These are phyloP conservation scores for Choristoneura rosaceana DNA, from an alignment of 2,888 invertebrate species.

Conservation along the genomic window DNA sequence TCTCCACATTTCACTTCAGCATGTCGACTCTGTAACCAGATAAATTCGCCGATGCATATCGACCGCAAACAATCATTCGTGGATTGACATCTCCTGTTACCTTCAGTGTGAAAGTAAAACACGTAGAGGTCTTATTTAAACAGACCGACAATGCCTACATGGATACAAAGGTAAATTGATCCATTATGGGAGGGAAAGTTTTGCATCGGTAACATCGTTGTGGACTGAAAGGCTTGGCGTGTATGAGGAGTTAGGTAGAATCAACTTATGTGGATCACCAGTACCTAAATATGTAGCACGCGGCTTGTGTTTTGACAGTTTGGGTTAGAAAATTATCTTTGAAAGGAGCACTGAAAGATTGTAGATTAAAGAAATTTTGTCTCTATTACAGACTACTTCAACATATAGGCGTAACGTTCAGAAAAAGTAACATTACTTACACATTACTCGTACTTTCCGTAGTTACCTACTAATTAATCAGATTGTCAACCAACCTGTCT, in stretches of 20 bases:
- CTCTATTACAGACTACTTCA: no score
- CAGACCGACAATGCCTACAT: constrained; percentile 36
- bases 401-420: no score
- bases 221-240: constrained; percentile 34
- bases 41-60: constrained; percentile 32
- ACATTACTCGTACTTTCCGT: background rate
- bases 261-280: constrained; percentile 2
- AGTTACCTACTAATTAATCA: background rate
- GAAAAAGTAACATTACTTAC: background rate
- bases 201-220: constrained; percentile 39
- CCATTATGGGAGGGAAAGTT: constrained; percentile 42
- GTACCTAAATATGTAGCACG: background rate
- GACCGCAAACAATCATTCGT: constrained; percentile 40
- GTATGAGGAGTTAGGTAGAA: constrained; percentile 3
- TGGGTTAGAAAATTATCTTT: no score
- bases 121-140: constrained; percentile 41
- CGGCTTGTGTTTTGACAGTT: no score
- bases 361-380: no score
- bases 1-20: constrained; percentile 19
- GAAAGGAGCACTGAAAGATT: background rate
- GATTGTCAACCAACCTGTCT: background rate
- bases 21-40: constrained; percentile 26
- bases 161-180: constrained; percentile 43
- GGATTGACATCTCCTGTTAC: constrained; percentile 37
- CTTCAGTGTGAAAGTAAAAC: constrained; percentile 40